Evolutionary conservation across 2,113 vertebrate species (phyloP), one percentile per base, ranked within the genome.

Genomic region (Hemichromis elongatus): DNA sequence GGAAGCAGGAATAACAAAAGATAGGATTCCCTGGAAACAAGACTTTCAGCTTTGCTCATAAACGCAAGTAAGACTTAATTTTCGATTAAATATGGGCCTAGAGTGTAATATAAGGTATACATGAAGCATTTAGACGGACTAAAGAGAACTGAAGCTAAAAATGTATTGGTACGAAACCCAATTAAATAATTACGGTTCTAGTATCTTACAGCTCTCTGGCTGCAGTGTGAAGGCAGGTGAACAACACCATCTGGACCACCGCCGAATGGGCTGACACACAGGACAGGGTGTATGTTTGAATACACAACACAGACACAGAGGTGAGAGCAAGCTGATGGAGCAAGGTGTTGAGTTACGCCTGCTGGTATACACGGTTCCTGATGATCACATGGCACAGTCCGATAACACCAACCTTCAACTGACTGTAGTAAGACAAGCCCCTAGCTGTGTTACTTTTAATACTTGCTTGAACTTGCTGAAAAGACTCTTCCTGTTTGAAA

Each of bases 211-310:
- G 81, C 4, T 33, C 10, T 86, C 82, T 28, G 81, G 91, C 88
- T 94, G 91, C 86, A 90, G 89, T 79, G 86, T 85, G 85, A 80
- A 85, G 88, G 61, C 84, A 86, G 87, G 93, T 82, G 81, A 92
- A 88, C 50, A 92, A 90, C 83, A 91, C 86, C 92, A 93, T 93
- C 95, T 93, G 94, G 90, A 93, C 88, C 81, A 56, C 53, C 78
- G 79, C 77, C 18, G 66, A 86, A 87, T 79, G 88, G 83, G 82
- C 86, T 28, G 10, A 81, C 75, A 85, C 89, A 88, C 79, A 63
- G 83, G 53, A 75, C 53, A 30, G 63, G 1, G 53, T 84, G 26
- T 40, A 78, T 66, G 56, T 84, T 68, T 14, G 33, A 50, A 50
- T 26, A 28, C 45, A 47, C 61, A 54, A 53, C 57, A 61, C 81